phyloP scores from a whole-genome alignment of 35 echinoderm and acorn worm species.

The Ophioderma brevispina region DNA sequence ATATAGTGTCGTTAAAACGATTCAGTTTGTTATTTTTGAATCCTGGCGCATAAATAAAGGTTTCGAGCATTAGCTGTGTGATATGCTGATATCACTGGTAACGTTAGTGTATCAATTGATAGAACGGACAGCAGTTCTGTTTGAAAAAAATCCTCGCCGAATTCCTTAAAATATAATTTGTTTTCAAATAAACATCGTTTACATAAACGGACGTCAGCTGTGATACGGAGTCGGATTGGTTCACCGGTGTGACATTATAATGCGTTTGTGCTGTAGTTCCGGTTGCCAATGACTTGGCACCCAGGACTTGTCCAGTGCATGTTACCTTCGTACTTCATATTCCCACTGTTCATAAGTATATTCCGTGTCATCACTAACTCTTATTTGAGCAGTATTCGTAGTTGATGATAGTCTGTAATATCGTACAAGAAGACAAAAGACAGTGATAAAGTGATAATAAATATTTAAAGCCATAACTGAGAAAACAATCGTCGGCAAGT shows the following conservation, averaged over 20 bases:
- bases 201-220: too few species aligned
- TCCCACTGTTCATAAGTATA: background rate
- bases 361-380: background rate
- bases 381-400: background rate
- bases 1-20: too few species aligned
- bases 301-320: background rate
- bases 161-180: too few species aligned
- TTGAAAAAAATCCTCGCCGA: too few species aligned
- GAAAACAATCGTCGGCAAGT: background rate
- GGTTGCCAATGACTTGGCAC: background rate
- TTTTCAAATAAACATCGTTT: too few species aligned
- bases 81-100: too few species aligned
- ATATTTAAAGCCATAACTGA: background rate
- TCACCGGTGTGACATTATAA: background rate
- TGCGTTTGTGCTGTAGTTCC: background rate
- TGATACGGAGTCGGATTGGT: too few species aligned
- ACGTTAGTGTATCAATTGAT: too few species aligned
- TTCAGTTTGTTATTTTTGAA: too few species aligned
- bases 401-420: background rate
- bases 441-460: background rate
- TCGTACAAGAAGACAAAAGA: background rate
- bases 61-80: too few species aligned
- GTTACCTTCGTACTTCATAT: background rate
- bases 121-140: too few species aligned
- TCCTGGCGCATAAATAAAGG: too few species aligned